Base-by-base conservation (phyloP, 2,797 vertebrate genomes). In the Eremophila alpestris region DNA sequence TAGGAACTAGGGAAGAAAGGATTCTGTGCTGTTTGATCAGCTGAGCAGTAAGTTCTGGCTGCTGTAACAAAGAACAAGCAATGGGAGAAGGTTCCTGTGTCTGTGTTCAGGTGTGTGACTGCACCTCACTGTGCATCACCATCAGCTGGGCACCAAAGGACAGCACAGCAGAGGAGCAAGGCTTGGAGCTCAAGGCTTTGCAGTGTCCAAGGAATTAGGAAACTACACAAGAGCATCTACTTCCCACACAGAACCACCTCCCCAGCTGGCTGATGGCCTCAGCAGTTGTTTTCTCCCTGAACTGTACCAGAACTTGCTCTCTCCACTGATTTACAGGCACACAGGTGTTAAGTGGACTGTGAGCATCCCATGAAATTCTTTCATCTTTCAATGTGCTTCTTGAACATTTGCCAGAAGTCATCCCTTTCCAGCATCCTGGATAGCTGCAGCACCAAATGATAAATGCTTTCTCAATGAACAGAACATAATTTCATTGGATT, bases 401-500 rank as follows among this genome's bases (percentile, higher is more conserved):
- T 94, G 83, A 15, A 62, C 55, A 46, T 95, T 92, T 94, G 93
- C 96, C 92, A 97, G 91, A 96, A 96, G 92, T 85, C 54, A 77
- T 97, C 24, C 92, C 96, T 97, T 76, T 92, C 48, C 87, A 86
- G 59, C 89, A 96, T 93, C 78, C 85, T 87, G 73, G 76, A 94
- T 52, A 91, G 70, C 64, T 78, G 78, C 84, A 90, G 82, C 92
- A 90, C 93, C 92, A 97, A 94, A 97, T 93, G 94, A 97, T 95
- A 96, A 92, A 97, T 94, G 95, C 80, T 95, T 96, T 89, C 95
- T 97, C 89, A 79, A 32, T 59, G 64, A 94, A 94, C 78, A 97
- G 90, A 97, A 88, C 81, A 94, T 83, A 5, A 70, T 96, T 96
- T 96, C 93, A 97, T 92, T 96, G 94, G 94, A 96, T 96, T 96